Evolutionary conservation across 2,888 invertebrate genomes (phyloP).

Genomic region (Eretmocerus hayati): DNA sequence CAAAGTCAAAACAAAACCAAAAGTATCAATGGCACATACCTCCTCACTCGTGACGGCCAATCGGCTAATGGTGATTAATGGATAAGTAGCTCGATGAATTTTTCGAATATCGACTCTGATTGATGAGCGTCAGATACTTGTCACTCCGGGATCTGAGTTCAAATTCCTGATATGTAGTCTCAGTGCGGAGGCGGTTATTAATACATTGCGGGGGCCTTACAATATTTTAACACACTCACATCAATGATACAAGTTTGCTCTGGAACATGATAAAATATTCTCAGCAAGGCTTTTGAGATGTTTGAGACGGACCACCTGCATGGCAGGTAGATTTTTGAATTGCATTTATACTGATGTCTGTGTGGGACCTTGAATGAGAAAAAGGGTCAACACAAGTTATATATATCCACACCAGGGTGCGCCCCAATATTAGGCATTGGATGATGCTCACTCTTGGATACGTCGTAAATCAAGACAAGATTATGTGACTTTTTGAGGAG

Average conservation of each 20-base stretch:
- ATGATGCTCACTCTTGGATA: constrained; percentile 27
- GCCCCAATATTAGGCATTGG: constrained; percentile 27
- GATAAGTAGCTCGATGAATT: constrained; percentile 44
- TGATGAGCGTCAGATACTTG: constrained; percentile 9
- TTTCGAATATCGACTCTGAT: constrained; percentile 15
- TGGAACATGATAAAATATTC: too few species aligned
- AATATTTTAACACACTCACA: too few species aligned
- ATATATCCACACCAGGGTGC: constrained; percentile 24
- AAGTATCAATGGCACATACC: too few species aligned
- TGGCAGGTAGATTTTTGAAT: constrained; percentile 29
- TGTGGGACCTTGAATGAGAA: constrained; percentile 11
- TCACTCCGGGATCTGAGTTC: too few species aligned
- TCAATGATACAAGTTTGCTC: too few species aligned
- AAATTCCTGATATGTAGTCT: background rate
- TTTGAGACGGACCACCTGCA: constrained; percentile 30
- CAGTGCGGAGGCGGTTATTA: background rate
- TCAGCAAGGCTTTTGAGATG: too few species aligned
- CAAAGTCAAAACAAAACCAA: constrained; percentile 20
- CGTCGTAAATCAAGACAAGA: constrained; percentile 37
- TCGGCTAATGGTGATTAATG: constrained; percentile 45
- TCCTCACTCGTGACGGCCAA: too few species aligned
- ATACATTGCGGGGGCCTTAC: background rate
- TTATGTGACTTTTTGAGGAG: constrained; percentile 41
- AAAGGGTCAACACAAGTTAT: constrained; percentile 14
- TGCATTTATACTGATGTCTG: too few species aligned